Base-by-base conservation (phyloP, 1,140 invertebrate genomes). In the Sycobia sp. region DNA sequence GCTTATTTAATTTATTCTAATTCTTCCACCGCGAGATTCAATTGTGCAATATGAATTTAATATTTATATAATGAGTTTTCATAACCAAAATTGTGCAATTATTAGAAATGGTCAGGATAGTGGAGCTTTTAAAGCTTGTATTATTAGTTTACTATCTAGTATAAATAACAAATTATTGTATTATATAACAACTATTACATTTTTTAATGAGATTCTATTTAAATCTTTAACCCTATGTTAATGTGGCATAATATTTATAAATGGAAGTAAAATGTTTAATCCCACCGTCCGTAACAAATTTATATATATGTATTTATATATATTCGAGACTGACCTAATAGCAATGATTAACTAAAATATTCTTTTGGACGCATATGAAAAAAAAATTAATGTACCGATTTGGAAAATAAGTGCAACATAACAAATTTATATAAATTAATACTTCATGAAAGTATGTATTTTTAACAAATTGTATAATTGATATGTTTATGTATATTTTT, bases 291-390 rank as follows among this genome's bases (percentile, higher is more conserved):
- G 34, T 34, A 58, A 62, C 32, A 32, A 41, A 16, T n/a, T 49
- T 39, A 62, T 39, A 47, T 20, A n/a, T n/a, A n/a, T n/a, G n/a
- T n/a, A n/a, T n/a, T n/a, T n/a, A n/a, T 39, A 46, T 36, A 32
- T 38, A 4, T 43, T 57, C 50, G 32, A 63, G 62, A 63, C 62
- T 57, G 62, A 63, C 38, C 46, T 57, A 57, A 56, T 54, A 54
- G 25, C 32, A 62, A 54, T 20, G 23, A 13, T 62, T 18, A 14
- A 54, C 41, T 54, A 47, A 62, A 54, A 27, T 9, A 22, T 32
- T 10, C 23, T 47, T 16, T 49, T 27, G 20, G 36, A 59, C 3
- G 2, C 9, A 49, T 41, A 39, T n/a, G n/a, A n/a, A n/a, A 53
- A 36, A 23, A 36, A 36, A 9, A 57, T n/a, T 32, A 46, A 34